These are phyloP conservation scores for Pongo abelii DNA, from an alignment of 2,113 vertebrate genomes.

Conservation along the genomic window DNA sequence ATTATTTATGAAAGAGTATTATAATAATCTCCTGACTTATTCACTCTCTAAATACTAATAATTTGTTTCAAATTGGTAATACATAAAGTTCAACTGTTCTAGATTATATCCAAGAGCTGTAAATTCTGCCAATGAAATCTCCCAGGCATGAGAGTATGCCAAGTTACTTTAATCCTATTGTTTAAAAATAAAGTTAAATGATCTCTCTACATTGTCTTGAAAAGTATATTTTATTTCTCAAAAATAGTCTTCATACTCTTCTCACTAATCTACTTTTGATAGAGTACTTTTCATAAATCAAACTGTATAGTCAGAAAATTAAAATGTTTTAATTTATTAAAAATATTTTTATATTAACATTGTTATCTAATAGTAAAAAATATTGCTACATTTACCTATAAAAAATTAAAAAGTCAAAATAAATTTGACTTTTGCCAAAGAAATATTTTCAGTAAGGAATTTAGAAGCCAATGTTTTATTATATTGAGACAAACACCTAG, in stretches of 20 bases:
- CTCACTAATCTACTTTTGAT: slow-evolving; percentile 52
- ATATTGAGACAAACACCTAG: not conserved
- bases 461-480: slow-evolving; percentile 43
- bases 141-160: not conserved
- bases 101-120: slow-evolving; percentile 32
- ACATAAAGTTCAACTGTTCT: slow-evolving; percentile 48
- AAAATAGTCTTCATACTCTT: slow-evolving; percentile 32
- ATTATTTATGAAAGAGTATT: not conserved
- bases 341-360: slow-evolving; percentile 16
- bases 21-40: not conserved
- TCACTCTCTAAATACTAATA: not conserved
- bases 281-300: slow-evolving; percentile 73
- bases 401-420: slow-evolving; percentile 41
- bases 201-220: slow-evolving; percentile 44
- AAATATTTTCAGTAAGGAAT: slow-evolving; percentile 48
- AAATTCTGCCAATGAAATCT: slow-evolving; percentile 69
- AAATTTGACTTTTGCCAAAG: slow-evolving; percentile 1
- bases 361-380: slow-evolving; percentile 43
- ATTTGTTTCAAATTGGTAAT: slow-evolving; percentile 23
- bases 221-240: slow-evolving; percentile 61
- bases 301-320: not conserved
- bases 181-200: slow-evolving; percentile 66
- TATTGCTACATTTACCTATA: not conserved
- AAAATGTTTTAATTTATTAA: slow-evolving; percentile 34
- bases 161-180: slow-evolving; percentile 42